Evolutionary conservation across 2,888 invertebrate species (phyloP), one percentile per base, ranked within the genome.

Genomic region (Mesorhabditis spiculigera): DNA sequence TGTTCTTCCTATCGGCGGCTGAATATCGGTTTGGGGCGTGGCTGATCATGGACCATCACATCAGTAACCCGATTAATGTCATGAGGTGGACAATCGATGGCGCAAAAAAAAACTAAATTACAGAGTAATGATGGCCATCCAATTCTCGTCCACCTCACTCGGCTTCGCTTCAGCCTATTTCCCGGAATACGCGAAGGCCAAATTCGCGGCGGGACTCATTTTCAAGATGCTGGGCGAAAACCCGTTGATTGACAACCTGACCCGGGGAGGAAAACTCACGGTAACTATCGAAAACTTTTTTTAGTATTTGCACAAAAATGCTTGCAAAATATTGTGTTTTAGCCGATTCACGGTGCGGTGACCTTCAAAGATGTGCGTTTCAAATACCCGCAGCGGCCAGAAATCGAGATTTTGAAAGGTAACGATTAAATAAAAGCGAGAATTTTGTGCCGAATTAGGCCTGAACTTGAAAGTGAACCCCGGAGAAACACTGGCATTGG

Each of bases 91-190:
- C 41, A 8, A n/a, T 2, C 3, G 3, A 2, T 10, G 5, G 80
- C 76, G n/a, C n/a, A n/a, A n/a, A n/a, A n/a, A n/a, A n/a, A n/a
- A n/a, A n/a, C n/a, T n/a, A n/a, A n/a, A n/a, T n/a, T n/a, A 43
- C 82, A 88, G 89, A 70, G 89, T 89, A 3, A 88, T 90, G 79
- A 89, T 89, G 77, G 89, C 89, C 5, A 86, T 89, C 67, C 87
- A 89, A 4, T 88, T 89, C 79, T 88, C 88, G 63, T 88, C 89
- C 4, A 86, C 88, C 42, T 85, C 87, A 10, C 79, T 88, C 61
- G 88, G 88, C 44, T 86, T 87, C 74, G 85, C 86, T 5, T 82
- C 85, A 3, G 85, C 87, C 5, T 87, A 87, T 74, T 80, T 87
- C 69, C 87, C 88, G 0, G 88, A 88, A 73, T 88, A 87, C 76